Evolutionary conservation across 2,113 vertebrate genomes (phyloP), one percentile per base, ranked within the genome.

Genomic region (Tetraodon nigroviridis): DNA sequence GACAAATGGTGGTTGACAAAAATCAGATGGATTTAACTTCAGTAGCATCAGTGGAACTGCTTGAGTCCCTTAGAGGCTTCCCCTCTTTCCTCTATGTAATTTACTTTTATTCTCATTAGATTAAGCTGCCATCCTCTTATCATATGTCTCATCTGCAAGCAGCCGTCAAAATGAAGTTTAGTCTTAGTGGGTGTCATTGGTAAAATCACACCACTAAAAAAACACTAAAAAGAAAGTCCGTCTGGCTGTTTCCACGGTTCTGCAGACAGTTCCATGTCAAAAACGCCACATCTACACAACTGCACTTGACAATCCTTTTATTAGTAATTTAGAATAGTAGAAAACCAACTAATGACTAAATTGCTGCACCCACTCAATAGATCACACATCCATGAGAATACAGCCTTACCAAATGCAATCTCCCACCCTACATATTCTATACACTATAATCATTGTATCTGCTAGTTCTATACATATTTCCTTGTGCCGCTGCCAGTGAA

Each of bases 71-170:
- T n/a, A 3, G 11, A 41, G 37, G 0, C 2, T 15, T 41, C 2
- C 13, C 40, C 40, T 13, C 42, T 54, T 63, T 37, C 17, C 45
- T 58, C 21, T 7, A 24, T 18, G 42, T 47, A 22, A 44, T 40
- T 65, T 67, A 37, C 49, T 62, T 73, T 59, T 52, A 37, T 64
- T 54, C 56, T 32, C 48, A 21, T 60, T 67, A 51, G 64, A 71
- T 67, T 56, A 61, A 61, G 5, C 67, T 64, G 64, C 56, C 59
- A 57, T 52, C 47, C 49, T 66, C 54, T 58, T 58, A 67, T 71
- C 58, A 49, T 29, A 29, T 21, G 45, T 51, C 24, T 27, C 24
- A 27, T 27, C 24, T 27, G 24, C 24, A 27, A 27, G 24, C 5
- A 27, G 24, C 24, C 7, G 24, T 63, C 20, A 4, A 52, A 46